These are phyloP conservation scores for Mactra quadrangularis DNA, from an alignment of 1,140 invertebrate genomes.

Conservation along the genomic window DNA sequence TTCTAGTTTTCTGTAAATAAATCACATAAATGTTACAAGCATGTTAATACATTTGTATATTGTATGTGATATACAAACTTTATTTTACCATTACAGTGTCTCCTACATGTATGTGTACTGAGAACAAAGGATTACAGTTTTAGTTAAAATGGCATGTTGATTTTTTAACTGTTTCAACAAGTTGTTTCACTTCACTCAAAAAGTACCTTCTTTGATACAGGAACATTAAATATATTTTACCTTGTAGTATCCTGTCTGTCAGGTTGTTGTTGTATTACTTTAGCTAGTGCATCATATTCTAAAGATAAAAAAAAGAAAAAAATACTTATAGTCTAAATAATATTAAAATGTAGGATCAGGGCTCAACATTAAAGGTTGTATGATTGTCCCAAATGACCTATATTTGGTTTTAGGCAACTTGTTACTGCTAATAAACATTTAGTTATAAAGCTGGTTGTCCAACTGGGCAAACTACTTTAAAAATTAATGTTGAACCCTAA, in stretches of 20 bases:
- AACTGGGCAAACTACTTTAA: too few relatives aligned
- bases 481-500: too few relatives aligned
- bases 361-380: too few relatives aligned
- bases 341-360: not conserved
- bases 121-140: too few relatives aligned
- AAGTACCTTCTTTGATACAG: too few relatives aligned
- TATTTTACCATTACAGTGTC: not conserved
- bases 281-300: constrained; percentile 96
- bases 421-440: too few relatives aligned
- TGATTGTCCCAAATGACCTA: too few relatives aligned
- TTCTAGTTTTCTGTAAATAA: constrained; percentile 86
- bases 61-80: not conserved
- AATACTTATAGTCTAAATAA: not conserved
- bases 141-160: too few relatives aligned
- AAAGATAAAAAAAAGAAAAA: constrained; percentile 85
- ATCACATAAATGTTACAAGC: not conserved
- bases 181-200: too few relatives aligned
- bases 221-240: constrained; percentile 65
- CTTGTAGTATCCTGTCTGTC: constrained; percentile 92
- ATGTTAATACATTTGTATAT: not conserved
- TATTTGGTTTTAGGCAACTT: too few relatives aligned
- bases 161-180: too few relatives aligned
- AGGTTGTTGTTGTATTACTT: constrained; percentile 94
- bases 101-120: not conserved
- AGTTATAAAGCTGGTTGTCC: too few relatives aligned